These are phyloP conservation scores for Branchinecta lindahli DNA, from an alignment of 1,140 invertebrate genomes.

Conservation along the genomic window DNA sequence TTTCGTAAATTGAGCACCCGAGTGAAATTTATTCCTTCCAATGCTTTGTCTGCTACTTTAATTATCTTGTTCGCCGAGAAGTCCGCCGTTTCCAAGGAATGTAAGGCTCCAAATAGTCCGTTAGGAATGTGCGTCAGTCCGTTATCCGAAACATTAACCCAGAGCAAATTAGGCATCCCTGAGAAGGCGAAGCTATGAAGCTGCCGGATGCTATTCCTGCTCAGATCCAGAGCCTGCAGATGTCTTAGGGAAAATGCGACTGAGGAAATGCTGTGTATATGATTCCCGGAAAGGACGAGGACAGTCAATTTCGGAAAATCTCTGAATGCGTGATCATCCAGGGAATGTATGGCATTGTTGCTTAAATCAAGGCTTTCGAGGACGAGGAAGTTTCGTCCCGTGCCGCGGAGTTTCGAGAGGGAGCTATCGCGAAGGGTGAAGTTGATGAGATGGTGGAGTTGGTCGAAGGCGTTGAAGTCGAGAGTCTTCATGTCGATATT, in stretches of 20 bases:
- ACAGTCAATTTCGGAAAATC: conserved; percentile 6
- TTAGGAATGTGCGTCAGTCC: not conserved
- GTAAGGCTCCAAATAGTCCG: not conserved
- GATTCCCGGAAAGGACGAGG: not conserved
- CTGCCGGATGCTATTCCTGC: not conserved
- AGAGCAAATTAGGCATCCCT: not conserved
- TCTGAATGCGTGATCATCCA: not conserved
- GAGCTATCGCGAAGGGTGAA: not conserved
- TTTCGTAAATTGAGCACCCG: not conserved
- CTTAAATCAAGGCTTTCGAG: not conserved
- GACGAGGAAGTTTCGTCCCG: not conserved
- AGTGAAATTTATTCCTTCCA: not conserved
- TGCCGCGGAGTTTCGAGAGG: not conserved
- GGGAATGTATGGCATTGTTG: not conserved
- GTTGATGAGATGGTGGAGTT: not conserved
- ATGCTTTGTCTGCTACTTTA: not conserved
- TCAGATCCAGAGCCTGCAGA: not conserved
- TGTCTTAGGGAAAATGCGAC: not conserved
- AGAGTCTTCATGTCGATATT: not conserved
- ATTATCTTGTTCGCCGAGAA: not conserved
- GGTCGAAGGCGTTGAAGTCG: not conserved
- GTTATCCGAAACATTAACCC: conserved; percentile 2
- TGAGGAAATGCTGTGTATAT: not conserved
- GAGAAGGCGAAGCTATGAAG: not conserved
- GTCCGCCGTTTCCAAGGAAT: not conserved